Evolutionary conservation across 2,797 vertebrate species (phyloP), one percentile per base, ranked within the genome.

Genomic region (Pyrocephalus nanus): DNA sequence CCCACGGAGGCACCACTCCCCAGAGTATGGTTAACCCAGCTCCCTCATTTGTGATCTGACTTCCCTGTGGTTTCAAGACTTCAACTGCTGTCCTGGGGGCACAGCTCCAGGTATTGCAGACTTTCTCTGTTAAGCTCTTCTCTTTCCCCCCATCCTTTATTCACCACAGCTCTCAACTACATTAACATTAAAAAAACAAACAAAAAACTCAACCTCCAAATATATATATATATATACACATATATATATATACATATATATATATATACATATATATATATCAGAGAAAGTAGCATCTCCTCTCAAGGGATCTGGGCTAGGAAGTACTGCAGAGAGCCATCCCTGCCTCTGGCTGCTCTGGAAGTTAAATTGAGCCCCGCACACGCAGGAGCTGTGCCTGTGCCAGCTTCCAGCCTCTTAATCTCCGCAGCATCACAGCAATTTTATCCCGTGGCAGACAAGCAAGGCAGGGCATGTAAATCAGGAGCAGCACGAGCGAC

Each of bases 241-340:
- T n/a, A n/a, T n/a, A n/a, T n/a, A n/a, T n/a, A 0, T 60, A 38
- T 16, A 45, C 30, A 9, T 48, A 47, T 51, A 0, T 38, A 62
- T 15, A 18, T 13, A 0, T 60, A 38, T 16, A 45, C 30, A 9
- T 48, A 47, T 51, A 0, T 38, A 62, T 15, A 18, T 13, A 8
- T 15, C 15, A 25, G 7, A 5, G 20, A 83, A 75, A 75, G 21
- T 0, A 16, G 43, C 15, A 30, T 54, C 32, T 90, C n/a, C 34
- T 92, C 55, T 22, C 17, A 7, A 30, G 23, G 7, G 27, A 89
- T n/a, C 21, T 1, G 1, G 29, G 15, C 22, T 75, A 30, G 32
- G 67, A 50, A 76, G 16, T 0, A 5, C 8, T 8, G 2, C 30
- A 57, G 43, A 54, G 69, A 76, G 26, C 21, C 54, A 80, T 47